Conservation (phyloP, 2,113 vertebrate genomes). For the Vidua chalybeata region DNA sequence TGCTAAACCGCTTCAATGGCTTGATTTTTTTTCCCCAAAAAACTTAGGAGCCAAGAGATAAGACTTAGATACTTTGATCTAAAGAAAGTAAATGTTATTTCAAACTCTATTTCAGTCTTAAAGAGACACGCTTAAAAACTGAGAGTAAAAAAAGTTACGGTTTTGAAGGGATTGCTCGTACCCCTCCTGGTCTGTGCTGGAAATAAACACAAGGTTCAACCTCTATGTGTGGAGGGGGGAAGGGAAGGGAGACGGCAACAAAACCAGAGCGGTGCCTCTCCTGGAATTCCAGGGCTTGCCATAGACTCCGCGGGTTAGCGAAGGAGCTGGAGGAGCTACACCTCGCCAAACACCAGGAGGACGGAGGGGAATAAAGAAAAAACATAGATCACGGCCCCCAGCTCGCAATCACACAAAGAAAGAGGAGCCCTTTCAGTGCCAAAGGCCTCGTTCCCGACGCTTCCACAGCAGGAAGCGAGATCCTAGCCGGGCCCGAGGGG, state of each 20-base stretch:
- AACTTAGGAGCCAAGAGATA: not conserved
- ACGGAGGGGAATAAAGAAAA: not conserved
- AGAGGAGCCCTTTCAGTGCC: not conserved
- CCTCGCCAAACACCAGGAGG: not conserved
- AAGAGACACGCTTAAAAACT: fast-evolving
- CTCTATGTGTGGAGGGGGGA: not conserved
- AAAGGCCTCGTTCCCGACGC: not conserved
- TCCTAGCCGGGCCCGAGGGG: not conserved
- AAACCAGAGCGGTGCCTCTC: not conserved
- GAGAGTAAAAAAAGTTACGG: not conserved
- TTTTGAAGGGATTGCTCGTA: not conserved
- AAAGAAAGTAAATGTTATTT: not conserved
- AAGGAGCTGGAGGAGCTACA: not conserved
- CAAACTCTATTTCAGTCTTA: not conserved
- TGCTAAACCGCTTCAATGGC: not conserved
- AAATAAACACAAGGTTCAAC: not conserved
- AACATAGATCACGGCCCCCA: not conserved
- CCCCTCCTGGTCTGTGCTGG: not conserved
- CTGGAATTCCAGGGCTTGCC: conserved; percentile 3
- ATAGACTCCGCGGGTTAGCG: not conserved
- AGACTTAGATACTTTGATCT: not conserved
- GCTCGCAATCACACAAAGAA: conserved; percentile 1
- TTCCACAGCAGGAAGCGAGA: conserved; percentile 16
- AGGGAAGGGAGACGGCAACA: not conserved
- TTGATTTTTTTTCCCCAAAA: not conserved